phyloP scores from a whole-genome alignment of 1,140 invertebrate genomes.

The Temnothorax nylanderi region DNA sequence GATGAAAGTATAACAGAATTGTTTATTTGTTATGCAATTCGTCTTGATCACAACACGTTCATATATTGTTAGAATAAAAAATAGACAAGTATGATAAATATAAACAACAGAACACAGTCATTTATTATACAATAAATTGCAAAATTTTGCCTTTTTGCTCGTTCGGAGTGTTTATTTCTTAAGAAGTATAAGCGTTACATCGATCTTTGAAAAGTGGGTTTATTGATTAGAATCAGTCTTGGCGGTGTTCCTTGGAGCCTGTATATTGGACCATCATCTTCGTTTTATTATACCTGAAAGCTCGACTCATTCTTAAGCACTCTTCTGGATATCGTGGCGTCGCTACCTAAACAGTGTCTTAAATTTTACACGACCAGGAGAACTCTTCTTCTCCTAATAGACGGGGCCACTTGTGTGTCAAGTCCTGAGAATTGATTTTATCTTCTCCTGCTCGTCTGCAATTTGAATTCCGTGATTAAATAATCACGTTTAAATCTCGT shows the following conservation, averaged over 20 bases:
- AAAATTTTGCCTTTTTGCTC: not conserved
- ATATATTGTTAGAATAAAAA: not conserved
- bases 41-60: not conserved
- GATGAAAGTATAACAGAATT: not conserved
- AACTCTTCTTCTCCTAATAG: not conserved
- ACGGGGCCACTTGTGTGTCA: not conserved
- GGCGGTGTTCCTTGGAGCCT: not conserved
- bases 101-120: not conserved
- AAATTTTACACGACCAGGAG: conserved; percentile 31
- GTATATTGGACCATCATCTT: conserved; percentile 6
- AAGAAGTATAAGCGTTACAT: not conserved
- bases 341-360: conserved; percentile 33
- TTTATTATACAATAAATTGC: not conserved
- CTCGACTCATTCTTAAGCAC: not conserved
- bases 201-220: not conserved
- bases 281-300: conserved; percentile 14
- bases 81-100: too few relatives aligned
- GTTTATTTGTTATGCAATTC: not conserved
- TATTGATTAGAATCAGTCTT: not conserved
- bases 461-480: conserved; percentile 1
- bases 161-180: not conserved
- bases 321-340: not conserved
- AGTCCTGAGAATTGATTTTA: conserved; percentile 23
- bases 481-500: not conserved
- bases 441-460: conserved; percentile 2